phyloP scores from a whole-genome alignment of 2,888 invertebrate genomes.

The Catocala sponsa region DNA sequence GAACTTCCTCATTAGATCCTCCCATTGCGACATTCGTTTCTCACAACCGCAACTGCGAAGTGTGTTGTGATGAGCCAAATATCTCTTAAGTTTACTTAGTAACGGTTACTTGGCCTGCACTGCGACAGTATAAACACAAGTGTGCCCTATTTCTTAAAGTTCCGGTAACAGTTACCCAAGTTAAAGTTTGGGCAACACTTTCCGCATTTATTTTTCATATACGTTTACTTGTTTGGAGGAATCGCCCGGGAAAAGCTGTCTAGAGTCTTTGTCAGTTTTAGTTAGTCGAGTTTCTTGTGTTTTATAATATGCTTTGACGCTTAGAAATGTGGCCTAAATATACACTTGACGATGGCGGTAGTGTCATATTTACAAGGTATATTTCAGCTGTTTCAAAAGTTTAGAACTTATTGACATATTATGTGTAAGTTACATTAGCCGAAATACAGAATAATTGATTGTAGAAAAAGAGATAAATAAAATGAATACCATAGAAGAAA shows the following conservation, averaged over 20 bases:
- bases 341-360: too few relatives aligned
- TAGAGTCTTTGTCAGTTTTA: neutral
- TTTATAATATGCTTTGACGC: neutral
- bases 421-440: too few relatives aligned
- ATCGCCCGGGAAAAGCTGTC: slow-evolving; percentile 9
- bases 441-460: too few relatives aligned
- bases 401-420: too few relatives aligned
- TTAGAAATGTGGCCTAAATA: too few relatives aligned
- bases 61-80: slow-evolving; percentile 19
- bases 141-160: slow-evolving; percentile 43
- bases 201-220: slow-evolving; percentile 17
- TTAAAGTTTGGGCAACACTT: slow-evolving; percentile 21
- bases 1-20: slow-evolving; percentile 77
- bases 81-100: slow-evolving; percentile 18
- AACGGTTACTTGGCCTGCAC: slow-evolving; percentile 21
- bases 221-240: slow-evolving; percentile 4
- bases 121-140: slow-evolving; percentile 42
- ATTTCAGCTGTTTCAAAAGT: too few relatives aligned
- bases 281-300: neutral
- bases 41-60: slow-evolving; percentile 47
- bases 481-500: too few relatives aligned
- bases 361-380: too few relatives aligned
- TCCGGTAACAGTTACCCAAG: slow-evolving; percentile 20
- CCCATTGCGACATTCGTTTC: slow-evolving; percentile 76
- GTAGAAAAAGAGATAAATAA: too few relatives aligned